phyloP scores from a whole-genome alignment of 2,888 invertebrate genomes.

The Lithophane leautieri region DNA sequence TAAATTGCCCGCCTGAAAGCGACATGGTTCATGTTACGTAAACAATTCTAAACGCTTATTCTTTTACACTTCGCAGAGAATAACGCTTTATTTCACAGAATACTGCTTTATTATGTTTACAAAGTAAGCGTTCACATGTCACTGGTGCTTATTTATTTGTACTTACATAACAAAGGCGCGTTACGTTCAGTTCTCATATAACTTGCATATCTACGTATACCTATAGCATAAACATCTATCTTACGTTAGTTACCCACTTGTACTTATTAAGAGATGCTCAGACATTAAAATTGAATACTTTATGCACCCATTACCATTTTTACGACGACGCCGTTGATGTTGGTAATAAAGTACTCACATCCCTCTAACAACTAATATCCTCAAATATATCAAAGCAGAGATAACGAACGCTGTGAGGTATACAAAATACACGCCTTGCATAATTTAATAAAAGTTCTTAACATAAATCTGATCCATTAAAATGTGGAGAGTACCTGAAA shows the following conservation, averaged over 20 bases:
- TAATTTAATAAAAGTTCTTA: conserved; percentile 39
- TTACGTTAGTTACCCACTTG: conserved; percentile 23
- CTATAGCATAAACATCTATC: conserved; percentile 37
- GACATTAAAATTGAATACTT: conserved; percentile 52
- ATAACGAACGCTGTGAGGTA: conserved; percentile 3
- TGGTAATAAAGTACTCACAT: conserved; percentile 11
- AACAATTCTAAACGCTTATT: conserved; percentile 51
- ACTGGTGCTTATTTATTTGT: conserved; percentile 50
- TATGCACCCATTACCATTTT: conserved; percentile 46
- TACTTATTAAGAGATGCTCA: conserved; percentile 35
- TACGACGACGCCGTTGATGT: conserved; percentile 36
- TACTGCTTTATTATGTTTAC: conserved; percentile 43
- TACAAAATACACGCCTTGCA: conserved; percentile 7
- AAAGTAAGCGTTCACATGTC: conserved; percentile 40
- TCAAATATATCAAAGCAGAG: conserved; percentile 13
- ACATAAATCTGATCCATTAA: conserved; percentile 58
- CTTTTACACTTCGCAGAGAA: conserved; percentile 43
- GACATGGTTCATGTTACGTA: conserved; percentile 51
- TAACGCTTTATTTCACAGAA: conserved; percentile 46
- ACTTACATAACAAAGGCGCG: conserved; percentile 54
- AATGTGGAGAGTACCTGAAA: conserved; percentile 67
- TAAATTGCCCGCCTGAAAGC: conserved; percentile 44
- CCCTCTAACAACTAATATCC: conserved; percentile 11
- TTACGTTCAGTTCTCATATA: conserved; percentile 30
- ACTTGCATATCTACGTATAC: conserved; percentile 26